Base-by-base conservation (phyloP, 2,888 invertebrate genomes). In the Hyles lineata region DNA sequence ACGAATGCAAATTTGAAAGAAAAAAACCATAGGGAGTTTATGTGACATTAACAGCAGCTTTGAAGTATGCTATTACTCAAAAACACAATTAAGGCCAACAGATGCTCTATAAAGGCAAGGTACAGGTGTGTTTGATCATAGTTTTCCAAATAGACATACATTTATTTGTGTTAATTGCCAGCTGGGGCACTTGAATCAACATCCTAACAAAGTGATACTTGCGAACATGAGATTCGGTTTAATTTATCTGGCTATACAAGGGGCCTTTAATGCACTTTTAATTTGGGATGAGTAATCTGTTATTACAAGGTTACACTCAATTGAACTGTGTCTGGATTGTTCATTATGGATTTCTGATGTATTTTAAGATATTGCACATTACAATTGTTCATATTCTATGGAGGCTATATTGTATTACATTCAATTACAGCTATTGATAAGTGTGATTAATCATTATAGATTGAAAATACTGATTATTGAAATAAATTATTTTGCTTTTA, bases 281-380 rank as follows among this genome's bases (percentile, higher is more conserved):
- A 71, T 74, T 72, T 32, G 58, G 70, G 58, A 67, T 70, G 73
- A 72, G 59, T 70, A 71, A 70, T 58, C 29, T 71, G 70, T 70
- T 69, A 74, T 74, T 74, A 72, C 35, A 58, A 15, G 43, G 58
- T 32, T 63, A 59, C 25, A 70, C 21, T 69, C 70, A 72, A 71
- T 72, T 74, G 70, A 58, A 55, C 52, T 35, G 35, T 73, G 74
- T 74, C 76, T 77, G 74, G 72, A 59, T 29, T 60, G 9, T 72
- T 29, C 74, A 62, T 75, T 59, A 69, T 70, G 29, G 25, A 59
- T 76, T 75, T 67, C 70, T 59, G 23, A 58, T n/a, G 19, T n/a
- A 21, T 19, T 72, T 63, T 8, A 17, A 43, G 9, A 23, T 50
- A 1, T 43, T 50, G 15, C 17, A 17, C 23, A 15, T 50, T 43